Evolutionary conservation across 1,140 invertebrate genomes (phyloP).

Genomic region (Lordiphosa mommai): DNA sequence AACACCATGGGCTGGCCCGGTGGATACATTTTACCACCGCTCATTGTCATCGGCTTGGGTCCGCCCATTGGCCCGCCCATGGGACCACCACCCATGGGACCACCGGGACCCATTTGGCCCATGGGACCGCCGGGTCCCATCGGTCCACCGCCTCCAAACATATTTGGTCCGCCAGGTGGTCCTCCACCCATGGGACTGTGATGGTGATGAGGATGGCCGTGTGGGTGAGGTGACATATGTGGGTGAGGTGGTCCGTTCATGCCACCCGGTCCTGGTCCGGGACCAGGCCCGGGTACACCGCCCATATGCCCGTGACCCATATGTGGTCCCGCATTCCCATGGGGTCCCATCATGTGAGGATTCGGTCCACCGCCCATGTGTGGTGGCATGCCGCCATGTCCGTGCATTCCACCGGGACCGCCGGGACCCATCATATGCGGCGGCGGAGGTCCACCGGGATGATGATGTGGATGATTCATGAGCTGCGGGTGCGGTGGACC

Average conservation of each 20-base stretch:
- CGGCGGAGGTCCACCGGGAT: conserved; percentile 61
- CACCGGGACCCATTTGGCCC: conserved; percentile 59
- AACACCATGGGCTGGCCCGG: conserved; percentile 98
- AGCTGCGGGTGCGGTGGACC: conserved; percentile 53
- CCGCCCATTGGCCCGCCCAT: conserved; percentile 78
- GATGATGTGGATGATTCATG: conserved; percentile 47
- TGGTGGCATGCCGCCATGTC: conserved; percentile 58
- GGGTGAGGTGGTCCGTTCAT: conserved; percentile 62
- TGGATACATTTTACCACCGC: conserved; percentile 95
- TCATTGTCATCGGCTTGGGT: conserved; percentile 87
- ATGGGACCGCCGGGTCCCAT: conserved; percentile 62
- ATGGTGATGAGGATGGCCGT: conserved; percentile 56
- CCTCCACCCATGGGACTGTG: conserved; percentile 53
- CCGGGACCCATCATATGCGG: conserved; percentile 62
- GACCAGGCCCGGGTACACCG: conserved; percentile 47
- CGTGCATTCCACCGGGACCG: conserved; percentile 53
- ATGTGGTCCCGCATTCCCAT: conserved; percentile 56
- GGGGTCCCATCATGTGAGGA: conserved; percentile 68
- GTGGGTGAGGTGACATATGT: conserved; percentile 54
- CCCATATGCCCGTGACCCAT: conserved; percentile 74
- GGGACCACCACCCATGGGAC: conserved; percentile 42
- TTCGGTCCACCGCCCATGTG: conserved; percentile 62
- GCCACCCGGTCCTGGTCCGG: conserved; percentile 55
- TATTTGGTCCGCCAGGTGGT: conserved; percentile 31
- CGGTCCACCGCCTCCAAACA: conserved; percentile 37